Conservation (phyloP, 2,113 vertebrate species). For the Mungos mungo region DNA sequence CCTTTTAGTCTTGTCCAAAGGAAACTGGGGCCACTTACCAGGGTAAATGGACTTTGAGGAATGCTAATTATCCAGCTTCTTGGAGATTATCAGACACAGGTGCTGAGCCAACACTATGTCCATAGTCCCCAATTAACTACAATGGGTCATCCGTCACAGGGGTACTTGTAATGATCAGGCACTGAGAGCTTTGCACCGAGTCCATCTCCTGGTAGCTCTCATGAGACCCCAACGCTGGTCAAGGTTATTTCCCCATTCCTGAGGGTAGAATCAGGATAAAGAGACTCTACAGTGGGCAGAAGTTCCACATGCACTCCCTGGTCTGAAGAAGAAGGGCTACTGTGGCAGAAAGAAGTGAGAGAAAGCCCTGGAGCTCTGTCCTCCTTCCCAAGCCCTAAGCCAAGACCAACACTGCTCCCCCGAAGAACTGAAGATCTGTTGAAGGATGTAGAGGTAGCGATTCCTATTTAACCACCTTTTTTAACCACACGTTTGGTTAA, state of each 20-base stretch:
- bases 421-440: too few relatives aligned
- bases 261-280: not conserved
- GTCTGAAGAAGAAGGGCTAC: not conserved
- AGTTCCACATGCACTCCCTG: not conserved
- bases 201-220: not conserved
- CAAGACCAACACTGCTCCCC: not conserved
- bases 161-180: not conserved
- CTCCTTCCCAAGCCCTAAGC: not conserved
- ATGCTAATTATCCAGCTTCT: not conserved
- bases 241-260: not conserved
- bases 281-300: not conserved
- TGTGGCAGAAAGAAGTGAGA: not conserved
- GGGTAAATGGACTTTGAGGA: not conserved
- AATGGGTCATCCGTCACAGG: not conserved
- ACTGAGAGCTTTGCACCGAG: not conserved
- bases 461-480: not conserved
- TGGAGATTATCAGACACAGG: not conserved
- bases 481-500: not conserved
- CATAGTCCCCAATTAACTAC: not conserved
- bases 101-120: not conserved
- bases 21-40: not conserved
- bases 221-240: not conserved
- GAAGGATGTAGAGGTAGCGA: not conserved
- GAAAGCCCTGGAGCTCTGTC: not conserved
- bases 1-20: not conserved